A percentile compares a stretch with the other conserved stretches of the same genome.
phyloP scores from a whole-genome alignment of 2,797 vertebrate genomes.

The Tapirus indicus region DNA sequence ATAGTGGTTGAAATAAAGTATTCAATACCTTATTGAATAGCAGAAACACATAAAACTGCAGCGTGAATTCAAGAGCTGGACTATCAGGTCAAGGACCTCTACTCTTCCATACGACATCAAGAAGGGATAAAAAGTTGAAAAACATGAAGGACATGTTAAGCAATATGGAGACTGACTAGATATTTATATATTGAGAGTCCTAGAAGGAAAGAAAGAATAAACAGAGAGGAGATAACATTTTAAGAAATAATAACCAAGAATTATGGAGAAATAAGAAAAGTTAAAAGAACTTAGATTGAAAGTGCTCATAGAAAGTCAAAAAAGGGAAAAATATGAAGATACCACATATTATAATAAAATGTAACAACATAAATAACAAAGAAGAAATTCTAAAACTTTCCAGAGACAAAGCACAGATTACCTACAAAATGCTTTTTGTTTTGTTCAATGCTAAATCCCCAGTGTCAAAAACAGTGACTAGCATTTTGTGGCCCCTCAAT shows the following conservation, averaged over 20 bases:
- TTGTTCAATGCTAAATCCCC: background rate
- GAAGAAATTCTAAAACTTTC: background rate
- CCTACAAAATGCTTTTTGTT: background rate
- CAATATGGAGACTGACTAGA: background rate
- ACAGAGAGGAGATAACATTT: background rate
- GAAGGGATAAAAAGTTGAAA: background rate
- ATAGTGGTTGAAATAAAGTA: background rate
- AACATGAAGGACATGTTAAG: background rate
- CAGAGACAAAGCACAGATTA: background rate
- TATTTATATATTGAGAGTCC: background rate
- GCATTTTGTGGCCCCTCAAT: background rate
- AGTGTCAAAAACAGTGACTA: background rate
- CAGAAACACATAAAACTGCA: background rate
- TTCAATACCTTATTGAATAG: background rate
- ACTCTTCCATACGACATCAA: background rate
- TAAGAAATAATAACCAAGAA: background rate
- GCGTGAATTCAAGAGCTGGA: background rate
- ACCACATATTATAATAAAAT: background rate
- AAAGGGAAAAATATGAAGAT: background rate
- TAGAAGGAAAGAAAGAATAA: background rate
- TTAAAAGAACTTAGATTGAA: background rate
- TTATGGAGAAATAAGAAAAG: slow-evolving; percentile 43
- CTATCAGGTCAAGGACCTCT: background rate
- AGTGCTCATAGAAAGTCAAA: background rate
- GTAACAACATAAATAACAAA: background rate